Percentiles rank a stretch among this genome's conserved stretches.
These are phyloP conservation scores for Egretta garzetta DNA, from an alignment of 2,113 vertebrate genomes.

Conservation along the genomic window DNA sequence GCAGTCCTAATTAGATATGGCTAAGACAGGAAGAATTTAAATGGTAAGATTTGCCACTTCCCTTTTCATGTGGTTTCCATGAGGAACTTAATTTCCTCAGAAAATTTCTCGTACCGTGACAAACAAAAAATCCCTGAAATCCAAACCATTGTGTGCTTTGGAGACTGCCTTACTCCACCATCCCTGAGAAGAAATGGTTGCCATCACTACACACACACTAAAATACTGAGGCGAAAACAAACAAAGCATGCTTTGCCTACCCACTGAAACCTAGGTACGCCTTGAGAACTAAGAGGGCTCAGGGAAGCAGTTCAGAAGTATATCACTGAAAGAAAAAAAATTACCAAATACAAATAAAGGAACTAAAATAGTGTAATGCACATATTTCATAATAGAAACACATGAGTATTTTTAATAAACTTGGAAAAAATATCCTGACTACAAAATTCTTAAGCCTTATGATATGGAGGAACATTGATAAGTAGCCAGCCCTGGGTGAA, in stretches of 20 bases:
- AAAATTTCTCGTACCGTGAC: background rate
- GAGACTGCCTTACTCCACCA: background rate
- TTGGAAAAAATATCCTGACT: background rate
- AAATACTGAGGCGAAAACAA: background rate
- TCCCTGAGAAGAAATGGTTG: background rate
- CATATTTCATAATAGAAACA: background rate
- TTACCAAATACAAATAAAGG: background rate
- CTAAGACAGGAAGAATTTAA: background rate
- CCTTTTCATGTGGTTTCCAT: background rate
- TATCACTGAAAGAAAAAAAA: background rate
- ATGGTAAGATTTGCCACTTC: background rate
- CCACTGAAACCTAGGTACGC: background rate
- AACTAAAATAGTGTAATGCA: background rate
- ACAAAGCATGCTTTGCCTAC: background rate
- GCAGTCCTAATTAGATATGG: background rate
- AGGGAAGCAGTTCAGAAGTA: background rate
- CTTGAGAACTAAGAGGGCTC: background rate
- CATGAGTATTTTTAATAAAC: background rate
- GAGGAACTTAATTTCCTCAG: background rate
- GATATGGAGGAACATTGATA: background rate
- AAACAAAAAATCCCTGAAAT: background rate
- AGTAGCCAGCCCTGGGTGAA: fast-evolving
- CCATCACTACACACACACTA: background rate
- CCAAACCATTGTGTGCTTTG: background rate
- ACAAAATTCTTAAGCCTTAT: background rate